These are phyloP conservation scores for Macrophya annulata DNA, from an alignment of 2,888 invertebrate species.

Conservation along the genomic window DNA sequence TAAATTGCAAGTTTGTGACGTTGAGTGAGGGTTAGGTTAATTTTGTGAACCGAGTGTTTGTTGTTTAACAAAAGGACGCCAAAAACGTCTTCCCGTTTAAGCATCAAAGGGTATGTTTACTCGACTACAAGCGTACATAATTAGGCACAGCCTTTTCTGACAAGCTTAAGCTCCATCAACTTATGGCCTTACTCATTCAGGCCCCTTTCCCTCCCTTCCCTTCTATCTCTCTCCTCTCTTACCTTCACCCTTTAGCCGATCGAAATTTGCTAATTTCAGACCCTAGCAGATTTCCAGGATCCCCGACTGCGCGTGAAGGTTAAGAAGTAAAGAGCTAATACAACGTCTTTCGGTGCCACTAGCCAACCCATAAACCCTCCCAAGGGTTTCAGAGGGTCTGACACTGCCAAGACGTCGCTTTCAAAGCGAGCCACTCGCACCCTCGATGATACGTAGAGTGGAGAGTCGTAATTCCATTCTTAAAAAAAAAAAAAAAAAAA, in stretches of 20 bases:
- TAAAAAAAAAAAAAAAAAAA: not conserved
- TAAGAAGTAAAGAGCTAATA: constrained; percentile 37
- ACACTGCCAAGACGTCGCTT: constrained; percentile 14
- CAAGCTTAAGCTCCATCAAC: constrained; percentile 21
- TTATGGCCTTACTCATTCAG: constrained; percentile 2
- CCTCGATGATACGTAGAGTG: not conserved
- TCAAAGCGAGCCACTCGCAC: constrained; percentile 1
- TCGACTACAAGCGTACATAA: constrained; percentile 35
- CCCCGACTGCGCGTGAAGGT: constrained; percentile 25
- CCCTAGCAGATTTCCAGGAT: constrained; percentile 9
- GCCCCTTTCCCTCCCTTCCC: not conserved
- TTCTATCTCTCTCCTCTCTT: not conserved
- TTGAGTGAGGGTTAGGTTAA: not conserved
- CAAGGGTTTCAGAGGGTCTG: constrained; percentile 30
- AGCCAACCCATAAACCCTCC: constrained; percentile 18
- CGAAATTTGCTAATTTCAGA: constrained; percentile 38
- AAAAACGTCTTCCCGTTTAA: constrained; percentile 5
- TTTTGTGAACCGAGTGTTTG: not conserved
- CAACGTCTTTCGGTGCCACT: constrained; percentile 4
- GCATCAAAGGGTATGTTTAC: constrained; percentile 41
- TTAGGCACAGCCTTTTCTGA: constrained; percentile 35
- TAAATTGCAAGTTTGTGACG: constrained; percentile 11
- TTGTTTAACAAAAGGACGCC: constrained; percentile 28
- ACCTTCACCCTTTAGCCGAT: not conserved
- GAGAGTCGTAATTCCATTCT: not conserved